Evolutionary conservation across 2,888 invertebrate genomes (phyloP).

Genomic region (Branchipolynoe longqiensis): DNA sequence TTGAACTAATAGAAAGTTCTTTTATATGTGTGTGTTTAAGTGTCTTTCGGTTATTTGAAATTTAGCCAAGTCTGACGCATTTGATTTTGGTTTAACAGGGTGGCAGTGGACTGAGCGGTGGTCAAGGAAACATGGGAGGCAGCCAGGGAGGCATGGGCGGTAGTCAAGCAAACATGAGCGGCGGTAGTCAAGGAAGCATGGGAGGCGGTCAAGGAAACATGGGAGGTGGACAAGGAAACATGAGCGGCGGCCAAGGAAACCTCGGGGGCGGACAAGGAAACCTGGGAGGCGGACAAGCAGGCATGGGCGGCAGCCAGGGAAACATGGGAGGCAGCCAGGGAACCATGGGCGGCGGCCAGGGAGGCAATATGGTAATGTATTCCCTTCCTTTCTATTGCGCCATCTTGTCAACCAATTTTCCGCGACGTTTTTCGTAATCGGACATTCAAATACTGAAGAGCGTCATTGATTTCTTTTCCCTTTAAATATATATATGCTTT

Average conservation of each 20-base stretch:
- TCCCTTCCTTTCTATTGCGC: neutral
- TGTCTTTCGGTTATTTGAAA: too few species aligned
- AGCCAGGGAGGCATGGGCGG: too few species aligned
- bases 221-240: too few species aligned
- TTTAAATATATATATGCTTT: neutral
- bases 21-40: too few species aligned
- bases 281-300: too few species aligned
- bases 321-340: neutral
- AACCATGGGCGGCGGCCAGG: conserved; percentile 18
- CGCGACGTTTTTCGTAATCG: neutral
- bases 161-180: neutral
- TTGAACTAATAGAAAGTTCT: too few species aligned
- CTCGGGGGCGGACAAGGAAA: too few species aligned
- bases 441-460: neutral
- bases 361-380: conserved; percentile 54
- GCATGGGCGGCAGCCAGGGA: too few species aligned
- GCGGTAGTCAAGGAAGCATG: conserved; percentile 11
- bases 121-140: conserved; percentile 10
- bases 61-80: too few species aligned
- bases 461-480: too few species aligned
- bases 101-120: neutral
- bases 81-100: conserved; percentile 3
- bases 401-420: neutral
- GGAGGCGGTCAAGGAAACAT: neutral
- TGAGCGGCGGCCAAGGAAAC: too few species aligned